These are phyloP conservation scores for Cryptus armator DNA, from an alignment of 2,888 invertebrate species.

Conservation along the genomic window DNA sequence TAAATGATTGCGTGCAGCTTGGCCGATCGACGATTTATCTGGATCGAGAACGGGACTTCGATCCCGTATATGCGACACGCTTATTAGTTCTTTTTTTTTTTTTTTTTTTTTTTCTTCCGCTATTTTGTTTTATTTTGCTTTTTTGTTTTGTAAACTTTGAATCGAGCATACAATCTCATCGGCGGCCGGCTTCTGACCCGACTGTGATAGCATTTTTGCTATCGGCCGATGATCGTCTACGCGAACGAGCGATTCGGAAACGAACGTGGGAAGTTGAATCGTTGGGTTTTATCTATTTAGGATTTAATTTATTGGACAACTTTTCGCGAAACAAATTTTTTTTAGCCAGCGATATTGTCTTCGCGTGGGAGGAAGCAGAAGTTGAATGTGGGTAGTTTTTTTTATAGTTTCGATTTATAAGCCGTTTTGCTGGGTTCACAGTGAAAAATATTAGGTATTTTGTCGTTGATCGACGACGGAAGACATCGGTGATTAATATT, in stretches of 20 bases:
- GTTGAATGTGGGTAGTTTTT: no score
- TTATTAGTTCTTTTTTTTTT: neutral
- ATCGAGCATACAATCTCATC: slow-evolving; percentile 9
- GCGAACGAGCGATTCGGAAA: neutral
- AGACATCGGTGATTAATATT: slow-evolving; percentile 5
- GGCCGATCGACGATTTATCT: slow-evolving; percentile 53
- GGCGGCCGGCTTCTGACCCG: slow-evolving; percentile 38
- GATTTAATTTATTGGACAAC: neutral
- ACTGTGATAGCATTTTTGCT: slow-evolving; percentile 36
- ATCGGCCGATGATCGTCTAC: neutral
- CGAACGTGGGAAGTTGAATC: neutral
- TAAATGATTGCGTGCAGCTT: neutral
- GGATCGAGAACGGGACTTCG: slow-evolving; percentile 60
- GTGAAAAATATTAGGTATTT: neutral
- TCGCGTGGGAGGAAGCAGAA: no score
- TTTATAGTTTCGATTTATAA: no score
- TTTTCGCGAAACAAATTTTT: no score
- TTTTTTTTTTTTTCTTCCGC: slow-evolving; percentile 5
- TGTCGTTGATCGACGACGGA: neutral
- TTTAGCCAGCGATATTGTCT: no score
- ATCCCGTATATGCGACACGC: slow-evolving; percentile 39
- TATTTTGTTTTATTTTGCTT: slow-evolving; percentile 3
- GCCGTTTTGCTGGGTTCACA: neutral
- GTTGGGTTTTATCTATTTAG: neutral
- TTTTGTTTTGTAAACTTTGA: slow-evolving; percentile 1